These are phyloP conservation scores for Luffia ferchaultella DNA, from an alignment of 2,888 invertebrate genomes.

Conservation along the genomic window DNA sequence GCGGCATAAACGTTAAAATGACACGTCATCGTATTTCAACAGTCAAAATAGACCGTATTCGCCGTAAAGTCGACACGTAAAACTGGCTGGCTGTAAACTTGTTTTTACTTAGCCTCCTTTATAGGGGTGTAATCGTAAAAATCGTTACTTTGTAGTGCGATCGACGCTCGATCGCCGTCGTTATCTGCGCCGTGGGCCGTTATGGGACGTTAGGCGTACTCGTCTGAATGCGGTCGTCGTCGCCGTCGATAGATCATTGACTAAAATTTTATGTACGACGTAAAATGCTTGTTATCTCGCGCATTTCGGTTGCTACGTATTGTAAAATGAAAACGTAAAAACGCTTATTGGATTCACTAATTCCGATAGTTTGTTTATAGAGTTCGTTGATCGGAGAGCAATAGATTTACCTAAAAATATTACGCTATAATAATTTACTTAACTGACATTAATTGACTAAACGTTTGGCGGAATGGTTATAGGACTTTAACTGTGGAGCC, in stretches of 20 bases:
- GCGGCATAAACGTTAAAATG: too few species aligned
- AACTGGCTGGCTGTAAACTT: conserved; percentile 48
- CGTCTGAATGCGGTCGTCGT: neutral
- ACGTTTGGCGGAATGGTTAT: too few species aligned
- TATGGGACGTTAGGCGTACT: conserved; percentile 1
- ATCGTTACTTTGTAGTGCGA: conserved; percentile 44
- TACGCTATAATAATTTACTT: too few species aligned
- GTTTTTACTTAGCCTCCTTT: conserved; percentile 58
- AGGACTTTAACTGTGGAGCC: too few species aligned
- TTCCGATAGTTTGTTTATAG: too few species aligned
- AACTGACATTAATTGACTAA: too few species aligned
- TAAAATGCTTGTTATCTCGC: neutral
- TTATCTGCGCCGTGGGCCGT: conserved; percentile 23
- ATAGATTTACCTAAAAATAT: too few species aligned
- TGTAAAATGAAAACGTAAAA: too few species aligned
- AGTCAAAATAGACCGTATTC: conserved; percentile 33
- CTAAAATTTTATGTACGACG: too few species aligned
- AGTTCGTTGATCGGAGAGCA: too few species aligned
- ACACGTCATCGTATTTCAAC: too few species aligned
- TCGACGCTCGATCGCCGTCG: conserved; percentile 35
- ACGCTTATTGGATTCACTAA: too few species aligned
- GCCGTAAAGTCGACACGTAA: conserved; percentile 38
- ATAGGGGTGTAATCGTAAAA: conserved; percentile 54
- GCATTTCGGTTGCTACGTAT: neutral
- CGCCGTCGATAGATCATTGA: neutral